Evolutionary conservation across 2,797 vertebrate species (phyloP), one percentile per base, ranked within the genome.

Genomic region (Spinibarbus caldwelli): DNA sequence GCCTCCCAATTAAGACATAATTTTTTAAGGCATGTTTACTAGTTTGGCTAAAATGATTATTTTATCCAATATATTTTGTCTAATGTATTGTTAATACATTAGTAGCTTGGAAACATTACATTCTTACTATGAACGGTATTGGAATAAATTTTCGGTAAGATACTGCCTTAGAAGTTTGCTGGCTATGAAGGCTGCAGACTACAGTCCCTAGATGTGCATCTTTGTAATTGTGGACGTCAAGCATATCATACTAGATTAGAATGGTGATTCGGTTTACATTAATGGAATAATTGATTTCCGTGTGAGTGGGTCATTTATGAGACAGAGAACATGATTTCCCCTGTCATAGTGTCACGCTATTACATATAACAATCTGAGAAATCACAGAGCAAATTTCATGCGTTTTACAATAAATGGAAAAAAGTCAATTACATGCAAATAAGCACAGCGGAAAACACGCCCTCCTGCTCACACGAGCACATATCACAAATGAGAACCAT

Each of bases 381-480:
- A 75, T 85, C 86, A 81, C 66, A 59, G 67, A 76, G 31, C 78
- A 71, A 57, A 85, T 86, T 81, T 82, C 67, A 84, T 78, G 80
- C 84, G 78, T 75, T 78, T 49, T 34, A 67, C 66, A 87, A 72
- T 54, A 83, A 78, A 77, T 6, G 1, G 54, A 52, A 34, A 66
- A 73, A 72, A 83, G 66, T 82, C 2, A 89, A 86, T 89, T 72
- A 82, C 66, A 86, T 88, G 85, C 85, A 85, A 87, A 88, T 82
- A 54, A 75, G 75, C 76, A 83, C 31, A 87, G 57, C 5, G 14
- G 38, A 57, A 78, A 67, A n/a, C 76, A 80, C 52, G 3, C 72
- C 54, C 67, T 43, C 19, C 21, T 19, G 78, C 54, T 34, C 62
- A 79, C 34, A 75, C 21, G 75, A 15, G 43, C 38, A 68, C 12